phyloP scores from a whole-genome alignment of 2,113 vertebrate genomes.

The Charadrius vociferus region DNA sequence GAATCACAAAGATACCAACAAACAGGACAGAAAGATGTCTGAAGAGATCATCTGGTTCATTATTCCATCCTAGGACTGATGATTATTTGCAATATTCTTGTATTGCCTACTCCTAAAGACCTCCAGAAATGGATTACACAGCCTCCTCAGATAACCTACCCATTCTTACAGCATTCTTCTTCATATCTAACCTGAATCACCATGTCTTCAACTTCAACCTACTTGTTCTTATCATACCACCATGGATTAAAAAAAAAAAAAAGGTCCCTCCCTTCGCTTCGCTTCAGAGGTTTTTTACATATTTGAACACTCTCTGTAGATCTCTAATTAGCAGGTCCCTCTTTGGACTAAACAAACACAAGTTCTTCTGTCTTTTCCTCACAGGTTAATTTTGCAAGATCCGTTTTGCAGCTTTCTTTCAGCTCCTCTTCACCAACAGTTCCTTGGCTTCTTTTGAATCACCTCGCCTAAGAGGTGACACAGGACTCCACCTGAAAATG shows the following conservation, averaged over 20 bases:
- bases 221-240: neutral
- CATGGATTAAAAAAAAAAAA: neutral
- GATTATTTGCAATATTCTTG: neutral
- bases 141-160: neutral
- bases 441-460: neutral
- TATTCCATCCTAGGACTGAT: neutral
- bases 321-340: neutral
- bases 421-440: neutral
- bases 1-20: neutral
- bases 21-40: neutral
- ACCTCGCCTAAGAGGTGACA: neutral
- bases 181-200: neutral
- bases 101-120: neutral
- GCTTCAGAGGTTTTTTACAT: neutral
- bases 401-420: neutral
- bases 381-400: neutral
- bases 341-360: neutral
- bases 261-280: rapidly evolving
- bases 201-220: neutral
- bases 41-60: neutral
- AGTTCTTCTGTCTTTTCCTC: neutral
- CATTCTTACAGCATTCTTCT: neutral
- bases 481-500: neutral
- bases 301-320: neutral
- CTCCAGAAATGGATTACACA: neutral